phyloP scores from a whole-genome alignment of 2,888 invertebrate genomes.

The Melanargia galathea region DNA sequence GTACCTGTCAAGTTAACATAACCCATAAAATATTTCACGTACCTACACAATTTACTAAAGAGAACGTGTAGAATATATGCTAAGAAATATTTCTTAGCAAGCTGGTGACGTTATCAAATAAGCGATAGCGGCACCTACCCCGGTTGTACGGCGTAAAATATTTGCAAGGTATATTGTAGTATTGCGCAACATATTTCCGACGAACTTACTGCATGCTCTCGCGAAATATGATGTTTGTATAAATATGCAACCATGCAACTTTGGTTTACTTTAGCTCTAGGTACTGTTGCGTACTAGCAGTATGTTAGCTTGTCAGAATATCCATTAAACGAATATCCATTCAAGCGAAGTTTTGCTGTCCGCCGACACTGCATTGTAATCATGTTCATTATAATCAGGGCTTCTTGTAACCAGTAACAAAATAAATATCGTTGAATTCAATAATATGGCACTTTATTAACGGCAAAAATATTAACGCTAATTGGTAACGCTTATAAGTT shows the following conservation, averaged over 20 bases:
- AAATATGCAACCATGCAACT: slow-evolving; percentile 17
- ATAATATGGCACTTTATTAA: too few species aligned
- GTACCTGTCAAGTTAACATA: background rate
- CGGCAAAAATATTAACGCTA: too few species aligned
- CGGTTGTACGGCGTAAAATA: slow-evolving; percentile 15
- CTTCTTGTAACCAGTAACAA: too few species aligned
- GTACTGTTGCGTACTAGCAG: too few species aligned
- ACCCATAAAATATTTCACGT: background rate
- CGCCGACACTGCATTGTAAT: too few species aligned
- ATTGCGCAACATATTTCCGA: slow-evolving; percentile 27
- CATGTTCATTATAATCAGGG: too few species aligned
- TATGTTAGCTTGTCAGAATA: too few species aligned
- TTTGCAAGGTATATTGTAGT: slow-evolving; percentile 17
- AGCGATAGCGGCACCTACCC: slow-evolving; percentile 26
- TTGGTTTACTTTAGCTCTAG: slow-evolving; percentile 6
- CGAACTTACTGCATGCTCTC: slow-evolving; percentile 24
- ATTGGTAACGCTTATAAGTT: too few species aligned
- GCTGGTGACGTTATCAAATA: slow-evolving; percentile 36
- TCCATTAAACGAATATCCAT: too few species aligned
- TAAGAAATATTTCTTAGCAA: slow-evolving; percentile 29
- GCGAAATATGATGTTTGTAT: slow-evolving; percentile 23
- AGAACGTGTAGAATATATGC: slow-evolving; percentile 14
- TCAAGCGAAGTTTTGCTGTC: too few species aligned
- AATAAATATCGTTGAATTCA: too few species aligned
- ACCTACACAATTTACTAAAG: slow-evolving; percentile 6